phyloP scores from a whole-genome alignment of 2,888 invertebrate species.

The Dastarcus helophoroides region DNA sequence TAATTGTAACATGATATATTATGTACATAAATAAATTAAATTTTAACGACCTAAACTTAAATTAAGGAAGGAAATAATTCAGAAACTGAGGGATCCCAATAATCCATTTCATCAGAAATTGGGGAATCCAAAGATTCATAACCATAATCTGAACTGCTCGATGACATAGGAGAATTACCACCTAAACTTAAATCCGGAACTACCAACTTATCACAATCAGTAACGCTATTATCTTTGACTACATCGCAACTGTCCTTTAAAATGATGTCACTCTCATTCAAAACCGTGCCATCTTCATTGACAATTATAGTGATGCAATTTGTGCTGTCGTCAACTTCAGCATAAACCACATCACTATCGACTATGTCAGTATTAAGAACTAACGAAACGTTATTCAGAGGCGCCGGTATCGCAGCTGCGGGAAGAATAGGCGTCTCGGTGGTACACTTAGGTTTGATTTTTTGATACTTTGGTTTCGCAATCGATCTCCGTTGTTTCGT shows the following conservation, averaged over 20 bases:
- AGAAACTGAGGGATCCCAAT: conserved; percentile 65
- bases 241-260: not conserved
- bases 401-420: not conserved
- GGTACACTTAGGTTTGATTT: conserved; percentile 6
- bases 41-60: conserved; percentile 32
- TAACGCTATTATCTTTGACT: conserved; percentile 1
- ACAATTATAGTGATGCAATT: conserved; percentile 65
- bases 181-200: conserved; percentile 6
- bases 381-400: conserved; percentile 7
- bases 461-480: conserved; percentile 14
- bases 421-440: conserved; percentile 1
- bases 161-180: conserved; percentile 20
- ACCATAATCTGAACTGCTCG: conserved; percentile 45
- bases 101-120: conserved; percentile 37
- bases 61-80: conserved; percentile 67
- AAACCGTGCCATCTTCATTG: conserved; percentile 46
- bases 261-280: conserved; percentile 31
- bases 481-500: too few species aligned
- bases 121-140: conserved; percentile 58
- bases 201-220: too few species aligned
- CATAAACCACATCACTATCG: conserved; percentile 53
- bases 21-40: conserved; percentile 9
- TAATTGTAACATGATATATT: conserved; percentile 7
- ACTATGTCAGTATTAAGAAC: conserved; percentile 16
- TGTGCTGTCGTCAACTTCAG: conserved; percentile 59